Evolutionary conservation across 1,140 invertebrate species (phyloP), one percentile per base, ranked within the genome.

Genomic region (Pachyrhynchus sulphureomaculatus): DNA sequence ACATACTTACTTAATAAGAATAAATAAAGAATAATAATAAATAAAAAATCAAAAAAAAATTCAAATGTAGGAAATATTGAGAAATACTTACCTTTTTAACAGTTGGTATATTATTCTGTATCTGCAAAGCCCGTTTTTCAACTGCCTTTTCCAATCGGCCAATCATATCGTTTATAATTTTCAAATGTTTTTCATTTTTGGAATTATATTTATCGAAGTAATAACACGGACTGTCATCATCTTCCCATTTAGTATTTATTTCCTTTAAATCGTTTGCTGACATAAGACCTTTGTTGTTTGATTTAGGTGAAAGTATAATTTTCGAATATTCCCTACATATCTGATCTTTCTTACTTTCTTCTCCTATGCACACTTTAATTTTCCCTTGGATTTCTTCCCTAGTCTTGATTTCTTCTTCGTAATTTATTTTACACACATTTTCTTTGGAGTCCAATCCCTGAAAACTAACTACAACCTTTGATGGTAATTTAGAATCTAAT

Each of bases 61-160:
- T 12, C 5, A 32, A 6, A 32, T 32, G 15, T 37, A 37, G 4
- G n/a, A n/a, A 37, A 9, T n/a, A 8, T 6, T 8, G n/a, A 37
- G n/a, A n/a, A n/a, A n/a, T n/a, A n/a, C 10, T 41, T 42, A 52
- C 59, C 59, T 55, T 62, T 34, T 18, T 53, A 1, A 33, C 20
- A 8, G 10, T 33, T 6, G 51, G 59, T 41, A 62, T 47, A 21
- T 60, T 60, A 29, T 62, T 62, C 10, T 55, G 52, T 9, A 56
- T 55, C 41, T 62, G 17, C 42, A 54, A 33, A 10, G 29, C 21
- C n/a, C 32, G 26, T 1, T 54, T 20, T 20, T 62, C 21, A 36
- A 62, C 54, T 1, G n/a, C 10, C 10, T 15, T 24, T 8, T 53
- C 59, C 37, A 62, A 47, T 20, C 21, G 29, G 20, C 6, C 39